Percentiles rank a stretch among this genome's conserved stretches.
These are phyloP conservation scores for Cricetomys ansorgei DNA, from an alignment of 2,113 vertebrate species.

Conservation along the genomic window DNA sequence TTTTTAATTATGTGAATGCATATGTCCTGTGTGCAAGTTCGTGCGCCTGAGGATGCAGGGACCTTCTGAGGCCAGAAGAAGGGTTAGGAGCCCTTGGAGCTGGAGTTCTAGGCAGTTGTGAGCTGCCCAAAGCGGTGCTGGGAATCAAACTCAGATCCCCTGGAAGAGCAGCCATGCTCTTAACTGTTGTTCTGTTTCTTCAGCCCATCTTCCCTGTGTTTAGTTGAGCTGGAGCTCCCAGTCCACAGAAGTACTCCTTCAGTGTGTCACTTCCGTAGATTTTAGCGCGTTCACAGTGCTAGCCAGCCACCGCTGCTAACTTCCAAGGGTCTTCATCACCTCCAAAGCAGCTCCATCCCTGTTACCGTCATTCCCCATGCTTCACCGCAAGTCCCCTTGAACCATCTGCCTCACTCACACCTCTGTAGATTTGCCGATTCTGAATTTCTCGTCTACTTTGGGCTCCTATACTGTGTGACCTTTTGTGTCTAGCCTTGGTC, in stretches of 20 bases:
- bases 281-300: background rate
- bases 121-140: background rate
- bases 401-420: background rate
- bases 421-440: no score
- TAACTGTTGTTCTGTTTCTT: background rate
- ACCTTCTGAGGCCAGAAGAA: background rate
- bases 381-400: background rate
- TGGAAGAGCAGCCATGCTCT: background rate
- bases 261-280: accelerated
- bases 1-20: background rate
- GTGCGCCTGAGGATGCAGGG: background rate
- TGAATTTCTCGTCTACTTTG: background rate
- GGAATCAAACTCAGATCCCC: background rate
- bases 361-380: background rate
- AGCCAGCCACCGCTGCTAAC: background rate
- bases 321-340: background rate
- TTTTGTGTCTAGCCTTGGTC: background rate
- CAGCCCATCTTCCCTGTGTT: no score
- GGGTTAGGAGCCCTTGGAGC: background rate
- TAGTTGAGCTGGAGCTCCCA: background rate
- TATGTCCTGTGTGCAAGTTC: background rate
- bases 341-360: background rate
- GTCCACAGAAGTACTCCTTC: background rate
- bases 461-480: no score
- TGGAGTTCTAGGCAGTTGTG: background rate